Evolutionary conservation across 2,797 vertebrate species (phyloP).

Genomic region (Tapirus indicus): DNA sequence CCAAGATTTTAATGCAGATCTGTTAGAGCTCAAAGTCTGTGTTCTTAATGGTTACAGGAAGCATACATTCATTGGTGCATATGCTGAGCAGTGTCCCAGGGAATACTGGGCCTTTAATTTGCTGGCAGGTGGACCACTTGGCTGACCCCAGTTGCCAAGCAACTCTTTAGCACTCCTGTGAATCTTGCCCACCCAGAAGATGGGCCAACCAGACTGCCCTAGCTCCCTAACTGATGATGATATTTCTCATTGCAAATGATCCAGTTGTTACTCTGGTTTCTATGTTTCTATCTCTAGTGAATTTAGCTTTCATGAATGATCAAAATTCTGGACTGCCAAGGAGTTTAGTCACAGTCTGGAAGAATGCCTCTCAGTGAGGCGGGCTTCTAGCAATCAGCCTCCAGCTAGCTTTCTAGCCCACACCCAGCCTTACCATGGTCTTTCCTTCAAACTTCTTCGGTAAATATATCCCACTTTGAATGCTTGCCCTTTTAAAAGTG

Average conservation of each 20-base stretch:
- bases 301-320: neutral
- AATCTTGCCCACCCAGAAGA: neutral
- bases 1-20: neutral
- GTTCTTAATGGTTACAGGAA: neutral
- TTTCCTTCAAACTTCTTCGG: neutral
- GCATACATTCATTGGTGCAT: rapidly evolving
- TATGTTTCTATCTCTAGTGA: neutral
- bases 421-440: neutral
- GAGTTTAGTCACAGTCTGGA: neutral
- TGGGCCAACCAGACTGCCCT: too few relatives aligned
- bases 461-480: neutral
- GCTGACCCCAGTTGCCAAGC: neutral
- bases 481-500: neutral
- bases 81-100: neutral
- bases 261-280: neutral
- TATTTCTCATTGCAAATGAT: neutral
- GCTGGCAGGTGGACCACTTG: neutral
- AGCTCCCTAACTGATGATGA: too few relatives aligned
- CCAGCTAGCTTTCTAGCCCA: neutral
- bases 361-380: neutral
- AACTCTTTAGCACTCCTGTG: neutral
- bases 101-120: neutral
- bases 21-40: neutral
- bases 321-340: neutral
- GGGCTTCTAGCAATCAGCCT: neutral